These are phyloP conservation scores for Mustelus asterias DNA, from an alignment of 2,113 vertebrate species.

Conservation along the genomic window DNA sequence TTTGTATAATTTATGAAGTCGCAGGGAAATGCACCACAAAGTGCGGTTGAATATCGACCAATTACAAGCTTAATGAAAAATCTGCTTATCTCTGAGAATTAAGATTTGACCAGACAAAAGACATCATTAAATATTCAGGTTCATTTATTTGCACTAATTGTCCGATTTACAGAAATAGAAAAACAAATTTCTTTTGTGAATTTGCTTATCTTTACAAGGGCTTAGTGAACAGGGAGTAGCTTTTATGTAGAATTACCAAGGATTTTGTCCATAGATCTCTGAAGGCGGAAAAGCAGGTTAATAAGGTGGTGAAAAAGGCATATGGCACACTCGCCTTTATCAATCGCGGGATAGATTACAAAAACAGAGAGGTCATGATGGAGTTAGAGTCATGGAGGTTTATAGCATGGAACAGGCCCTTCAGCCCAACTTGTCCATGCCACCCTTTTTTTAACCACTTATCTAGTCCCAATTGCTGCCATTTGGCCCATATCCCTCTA, in stretches of 20 bases:
- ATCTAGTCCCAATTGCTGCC: no score
- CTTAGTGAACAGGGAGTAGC: neutral
- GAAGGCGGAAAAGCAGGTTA: no score
- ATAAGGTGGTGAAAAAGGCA: no score
- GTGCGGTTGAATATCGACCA: neutral
- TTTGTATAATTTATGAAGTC: constrained; percentile 14
- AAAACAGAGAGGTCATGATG: no score
- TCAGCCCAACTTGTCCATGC: no score
- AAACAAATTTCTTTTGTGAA: neutral
- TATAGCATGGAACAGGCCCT: no score
- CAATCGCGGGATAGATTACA: no score
- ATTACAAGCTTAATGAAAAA: neutral
- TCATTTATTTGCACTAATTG: neutral
- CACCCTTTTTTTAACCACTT: no score
- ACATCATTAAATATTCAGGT: neutral
- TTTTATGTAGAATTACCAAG: neutral
- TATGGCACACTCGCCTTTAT: no score
- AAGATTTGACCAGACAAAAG: neutral
- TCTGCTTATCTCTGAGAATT: neutral
- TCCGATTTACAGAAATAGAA: neutral
- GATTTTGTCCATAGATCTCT: no score
- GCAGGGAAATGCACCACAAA: neutral
- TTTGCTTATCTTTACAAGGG: neutral
- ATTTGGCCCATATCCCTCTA: no score
- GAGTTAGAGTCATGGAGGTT: no score